Evolutionary conservation across 2,113 vertebrate genomes (phyloP), one percentile per base, ranked within the genome.

Genomic region (Recurvirostra avosetta): DNA sequence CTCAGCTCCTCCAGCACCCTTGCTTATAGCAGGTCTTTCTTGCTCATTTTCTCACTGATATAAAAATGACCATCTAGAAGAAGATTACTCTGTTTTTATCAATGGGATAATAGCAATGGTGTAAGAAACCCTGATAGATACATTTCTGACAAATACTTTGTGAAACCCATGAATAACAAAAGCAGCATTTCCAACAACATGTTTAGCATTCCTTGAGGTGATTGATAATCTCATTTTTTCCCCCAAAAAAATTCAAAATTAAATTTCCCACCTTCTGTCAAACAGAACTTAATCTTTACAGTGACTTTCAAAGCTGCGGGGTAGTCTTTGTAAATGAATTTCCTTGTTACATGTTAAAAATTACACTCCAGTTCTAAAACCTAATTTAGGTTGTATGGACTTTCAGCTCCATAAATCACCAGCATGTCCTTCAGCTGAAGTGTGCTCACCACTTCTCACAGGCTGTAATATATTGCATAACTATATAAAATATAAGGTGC

Each of bases 321-420:
- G 68, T 80, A 95, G 75, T 73, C 82, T 93, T 96, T 86, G 26
- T 94, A 97, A 98, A 94, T 92, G 49, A 95, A 97, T 96, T 95
- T 95, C 78, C 91, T 96, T 86, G 91, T 96, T 97, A 94, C 21
- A 63, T 85, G 84, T 94, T 97, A 92, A 97, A 97, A 97, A 97
- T 90, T 93, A 90, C 75, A 80, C 36, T 87, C 61, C n/a, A 85
- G 59, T 94, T 94, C 88, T 92, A 71, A 96, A 97, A 96, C 66
- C 12, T 94, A 94, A 97, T 97, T 97, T 96, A 86, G 41, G 22
- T n/a, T 89, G 40, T 73, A 66, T 62, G 38, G 91, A 86, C 83
- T 72, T 86, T 92, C 76, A 83, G 50, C 34, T 94, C 76, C 95
- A 94, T 96, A 96, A 97, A 95, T 98, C 90, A 97, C 68, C n/a